Evolutionary conservation across 2,113 vertebrate species (phyloP).

Genomic region (Mandrillus leucophaeus): DNA sequence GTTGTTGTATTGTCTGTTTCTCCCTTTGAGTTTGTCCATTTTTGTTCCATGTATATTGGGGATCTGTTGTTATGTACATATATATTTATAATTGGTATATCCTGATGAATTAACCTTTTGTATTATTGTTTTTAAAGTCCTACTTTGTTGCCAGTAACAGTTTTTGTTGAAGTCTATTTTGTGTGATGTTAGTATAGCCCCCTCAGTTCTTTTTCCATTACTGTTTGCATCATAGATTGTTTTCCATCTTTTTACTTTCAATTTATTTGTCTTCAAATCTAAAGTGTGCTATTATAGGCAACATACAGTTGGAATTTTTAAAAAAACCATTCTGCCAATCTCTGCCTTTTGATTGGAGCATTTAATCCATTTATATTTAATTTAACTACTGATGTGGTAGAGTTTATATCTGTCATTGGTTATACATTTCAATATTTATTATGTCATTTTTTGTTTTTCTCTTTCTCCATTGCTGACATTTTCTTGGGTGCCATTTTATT

Average conservation of each 20-base stretch:
- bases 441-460: neutral
- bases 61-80: neutral
- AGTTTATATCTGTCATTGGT: neutral
- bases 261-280: neutral
- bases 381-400: neutral
- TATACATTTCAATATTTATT: neutral
- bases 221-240: neutral
- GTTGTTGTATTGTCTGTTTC: neutral
- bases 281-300: neutral
- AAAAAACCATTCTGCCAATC: neutral
- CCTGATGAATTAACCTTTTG: neutral
- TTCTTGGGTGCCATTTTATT: neutral
- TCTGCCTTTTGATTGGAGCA: neutral
- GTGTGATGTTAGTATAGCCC: neutral
- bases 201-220: neutral
- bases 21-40: neutral
- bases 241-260: neutral
- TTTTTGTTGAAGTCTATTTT: neutral
- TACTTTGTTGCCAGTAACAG: neutral
- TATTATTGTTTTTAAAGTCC: neutral
- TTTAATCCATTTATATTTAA: neutral
- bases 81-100: neutral
- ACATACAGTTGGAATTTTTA: neutral
- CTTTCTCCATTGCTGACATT: neutral
- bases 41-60: neutral